Conservation (phyloP, 2,797 vertebrate genomes). For the Liasis olivaceus region DNA sequence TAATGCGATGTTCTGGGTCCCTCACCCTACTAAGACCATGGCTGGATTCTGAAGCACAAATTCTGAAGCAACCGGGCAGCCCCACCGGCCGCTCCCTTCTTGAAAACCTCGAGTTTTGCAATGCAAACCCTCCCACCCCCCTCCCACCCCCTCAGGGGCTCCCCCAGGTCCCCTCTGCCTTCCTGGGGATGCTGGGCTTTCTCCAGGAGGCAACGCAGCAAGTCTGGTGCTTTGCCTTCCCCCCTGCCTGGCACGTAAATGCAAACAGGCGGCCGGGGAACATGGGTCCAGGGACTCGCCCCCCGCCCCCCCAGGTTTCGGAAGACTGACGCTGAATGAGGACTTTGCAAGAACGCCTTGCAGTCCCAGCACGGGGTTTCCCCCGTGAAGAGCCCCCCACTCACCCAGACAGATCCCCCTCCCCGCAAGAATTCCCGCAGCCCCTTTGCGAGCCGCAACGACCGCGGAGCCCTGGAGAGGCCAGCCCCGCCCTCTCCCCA, state of each 20-base stretch:
- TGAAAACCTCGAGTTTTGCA: neutral
- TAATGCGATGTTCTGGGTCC: neutral
- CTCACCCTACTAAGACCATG: neutral
- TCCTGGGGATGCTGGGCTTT: neutral
- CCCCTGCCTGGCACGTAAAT: neutral
- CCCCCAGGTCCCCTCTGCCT: neutral
- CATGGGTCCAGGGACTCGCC: neutral
- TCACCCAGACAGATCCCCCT: neutral
- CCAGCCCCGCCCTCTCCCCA: neutral
- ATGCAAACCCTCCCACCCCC: neutral
- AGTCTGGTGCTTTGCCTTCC: neutral
- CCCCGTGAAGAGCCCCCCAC: neutral
- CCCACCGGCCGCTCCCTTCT: neutral
- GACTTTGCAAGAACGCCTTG: neutral
- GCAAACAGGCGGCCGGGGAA: neutral
- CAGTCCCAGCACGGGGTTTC: neutral
- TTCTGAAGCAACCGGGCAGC: neutral
- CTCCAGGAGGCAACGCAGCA: neutral
- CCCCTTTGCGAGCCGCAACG: neutral
- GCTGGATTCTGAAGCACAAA: neutral
- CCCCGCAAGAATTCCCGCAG: neutral
- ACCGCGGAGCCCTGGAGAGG: neutral
- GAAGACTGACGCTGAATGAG: neutral
- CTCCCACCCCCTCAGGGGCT: neutral
- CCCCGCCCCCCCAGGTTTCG: neutral